A percentile compares a stretch with the other conserved stretches of the same genome.
These are phyloP conservation scores for Dryobates pubescens DNA, from an alignment of 2,797 vertebrate species.

Conservation along the genomic window DNA sequence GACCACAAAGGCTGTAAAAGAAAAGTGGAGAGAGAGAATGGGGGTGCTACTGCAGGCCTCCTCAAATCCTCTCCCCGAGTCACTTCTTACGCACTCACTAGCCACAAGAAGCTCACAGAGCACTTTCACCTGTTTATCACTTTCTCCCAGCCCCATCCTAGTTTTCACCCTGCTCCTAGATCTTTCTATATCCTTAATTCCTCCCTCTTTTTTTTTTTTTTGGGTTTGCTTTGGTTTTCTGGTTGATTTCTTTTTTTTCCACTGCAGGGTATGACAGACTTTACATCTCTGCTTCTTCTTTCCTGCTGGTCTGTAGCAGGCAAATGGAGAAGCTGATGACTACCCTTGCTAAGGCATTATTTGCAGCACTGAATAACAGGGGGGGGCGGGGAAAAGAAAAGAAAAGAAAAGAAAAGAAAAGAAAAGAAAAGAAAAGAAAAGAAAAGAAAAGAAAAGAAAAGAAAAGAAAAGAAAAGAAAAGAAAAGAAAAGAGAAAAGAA, in stretches of 20 bases:
- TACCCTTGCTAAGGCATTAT: constrained; percentile 10
- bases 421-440: neutral
- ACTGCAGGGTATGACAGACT: neutral
- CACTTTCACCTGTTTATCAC: neutral
- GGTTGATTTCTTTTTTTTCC: too few relatives aligned
- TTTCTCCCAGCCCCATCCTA: neutral
- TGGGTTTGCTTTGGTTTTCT: too few relatives aligned
- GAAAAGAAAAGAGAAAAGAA: neutral
- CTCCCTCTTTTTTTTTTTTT: neutral
- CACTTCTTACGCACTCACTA: neutral
- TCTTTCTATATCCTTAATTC: neutral
- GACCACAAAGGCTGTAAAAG: neutral
- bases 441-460: neutral
- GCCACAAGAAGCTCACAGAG: neutral
- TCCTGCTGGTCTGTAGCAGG: neutral
- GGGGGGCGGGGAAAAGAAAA: too few relatives aligned
- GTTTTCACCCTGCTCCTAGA: neutral
- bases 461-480: neutral
- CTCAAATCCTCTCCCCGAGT: neutral
- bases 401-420: neutral
- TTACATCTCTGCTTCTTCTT: neutral
- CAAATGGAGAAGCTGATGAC: constrained; percentile 5
- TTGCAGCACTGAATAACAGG: neutral
- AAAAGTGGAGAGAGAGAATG: neutral
- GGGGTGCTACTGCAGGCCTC: neutral